A percentile compares a stretch with the other conserved stretches of the same genome.
These are phyloP conservation scores for Agrotis exclamationis DNA, from an alignment of 2,888 invertebrate genomes.

Conservation along the genomic window DNA sequence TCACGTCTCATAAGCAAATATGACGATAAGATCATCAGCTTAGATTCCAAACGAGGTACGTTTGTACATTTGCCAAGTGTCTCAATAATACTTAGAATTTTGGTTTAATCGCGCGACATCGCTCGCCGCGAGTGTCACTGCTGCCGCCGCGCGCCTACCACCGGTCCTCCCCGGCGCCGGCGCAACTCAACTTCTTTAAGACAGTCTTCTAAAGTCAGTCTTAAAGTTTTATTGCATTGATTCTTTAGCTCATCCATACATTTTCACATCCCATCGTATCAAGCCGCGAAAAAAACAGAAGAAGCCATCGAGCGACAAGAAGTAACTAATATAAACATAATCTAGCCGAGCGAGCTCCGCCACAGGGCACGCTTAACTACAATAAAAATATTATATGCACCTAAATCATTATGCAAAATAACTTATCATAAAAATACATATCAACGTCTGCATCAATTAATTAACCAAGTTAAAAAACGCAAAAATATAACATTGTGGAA, in stretches of 20 bases:
- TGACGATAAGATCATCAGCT: slow-evolving; percentile 63
- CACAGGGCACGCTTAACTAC: slow-evolving; percentile 64
- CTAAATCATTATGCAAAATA: slow-evolving; percentile 83
- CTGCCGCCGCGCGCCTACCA: slow-evolving; percentile 47
- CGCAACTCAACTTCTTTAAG: slow-evolving; percentile 82
- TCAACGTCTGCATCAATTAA: slow-evolving; percentile 79
- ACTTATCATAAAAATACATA: slow-evolving; percentile 83
- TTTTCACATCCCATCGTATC: slow-evolving; percentile 74
- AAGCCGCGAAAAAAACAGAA: slow-evolving; percentile 75
- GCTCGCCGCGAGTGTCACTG: slow-evolving; percentile 55
- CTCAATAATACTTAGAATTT: slow-evolving; percentile 77
- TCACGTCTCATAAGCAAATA: slow-evolving; percentile 69
- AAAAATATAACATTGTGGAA: slow-evolving; percentile 88
- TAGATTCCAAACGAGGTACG: slow-evolving; percentile 57
- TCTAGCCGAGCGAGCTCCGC: slow-evolving; percentile 48
- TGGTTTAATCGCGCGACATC: slow-evolving; percentile 72
- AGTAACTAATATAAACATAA: slow-evolving; percentile 64
- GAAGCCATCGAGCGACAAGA: slow-evolving; percentile 75
- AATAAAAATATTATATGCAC: slow-evolving; percentile 75
- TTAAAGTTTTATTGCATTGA: slow-evolving; percentile 90
- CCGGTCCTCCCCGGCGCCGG: slow-evolving; percentile 41
- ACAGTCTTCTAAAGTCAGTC: slow-evolving; percentile 91
- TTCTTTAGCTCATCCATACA: slow-evolving; percentile 81
- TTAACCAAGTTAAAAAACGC: slow-evolving; percentile 87
- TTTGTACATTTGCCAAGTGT: slow-evolving; percentile 59